Percentiles rank a stretch among this genome's conserved stretches.
phyloP scores from a whole-genome alignment of 1,140 invertebrate species.

The Vanessa tameamea region DNA sequence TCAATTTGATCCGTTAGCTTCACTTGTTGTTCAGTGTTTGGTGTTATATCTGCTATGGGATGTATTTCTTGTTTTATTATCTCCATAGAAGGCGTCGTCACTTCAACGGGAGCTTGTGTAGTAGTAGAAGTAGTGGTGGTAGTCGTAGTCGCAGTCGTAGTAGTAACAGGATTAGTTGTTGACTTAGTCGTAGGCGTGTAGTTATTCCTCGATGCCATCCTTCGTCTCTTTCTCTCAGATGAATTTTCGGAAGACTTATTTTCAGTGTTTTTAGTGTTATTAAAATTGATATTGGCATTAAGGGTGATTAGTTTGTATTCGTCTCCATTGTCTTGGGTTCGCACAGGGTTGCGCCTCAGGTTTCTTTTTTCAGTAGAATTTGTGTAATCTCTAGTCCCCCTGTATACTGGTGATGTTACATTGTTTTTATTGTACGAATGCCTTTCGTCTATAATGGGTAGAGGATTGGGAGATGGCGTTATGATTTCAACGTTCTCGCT shows the following conservation, averaged over 20 bases:
- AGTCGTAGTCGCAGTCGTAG: slow-evolving; percentile 32
- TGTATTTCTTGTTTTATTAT: slow-evolving; percentile 61
- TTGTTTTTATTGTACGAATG: slow-evolving; percentile 48
- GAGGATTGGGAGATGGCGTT: slow-evolving; percentile 58
- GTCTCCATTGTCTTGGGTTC: slow-evolving; percentile 37
- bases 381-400: slow-evolving; percentile 58
- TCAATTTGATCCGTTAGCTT: slow-evolving; percentile 63
- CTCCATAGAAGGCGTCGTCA: slow-evolving; percentile 47
- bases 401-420: slow-evolving; percentile 57
- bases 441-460: slow-evolving; percentile 64
- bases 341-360: slow-evolving; percentile 28
- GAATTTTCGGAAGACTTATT: slow-evolving; percentile 42
- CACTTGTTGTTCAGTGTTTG: slow-evolving; percentile 39
- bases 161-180: slow-evolving; percentile 35
- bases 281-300: slow-evolving; percentile 58
- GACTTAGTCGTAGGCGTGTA: slow-evolving; percentile 38
- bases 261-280: slow-evolving; percentile 36
- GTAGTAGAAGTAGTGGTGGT: slow-evolving; percentile 34
- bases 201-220: slow-evolving; percentile 54
- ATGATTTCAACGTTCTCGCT: slow-evolving; percentile 54
- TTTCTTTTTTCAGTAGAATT: slow-evolving; percentile 45
- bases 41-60: slow-evolving; percentile 40
- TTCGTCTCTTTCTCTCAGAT: slow-evolving; percentile 57
- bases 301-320: slow-evolving; percentile 52
- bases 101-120: slow-evolving; percentile 39